phyloP scores from a whole-genome alignment of 2,888 invertebrate species.

The Neelides folsomi region DNA sequence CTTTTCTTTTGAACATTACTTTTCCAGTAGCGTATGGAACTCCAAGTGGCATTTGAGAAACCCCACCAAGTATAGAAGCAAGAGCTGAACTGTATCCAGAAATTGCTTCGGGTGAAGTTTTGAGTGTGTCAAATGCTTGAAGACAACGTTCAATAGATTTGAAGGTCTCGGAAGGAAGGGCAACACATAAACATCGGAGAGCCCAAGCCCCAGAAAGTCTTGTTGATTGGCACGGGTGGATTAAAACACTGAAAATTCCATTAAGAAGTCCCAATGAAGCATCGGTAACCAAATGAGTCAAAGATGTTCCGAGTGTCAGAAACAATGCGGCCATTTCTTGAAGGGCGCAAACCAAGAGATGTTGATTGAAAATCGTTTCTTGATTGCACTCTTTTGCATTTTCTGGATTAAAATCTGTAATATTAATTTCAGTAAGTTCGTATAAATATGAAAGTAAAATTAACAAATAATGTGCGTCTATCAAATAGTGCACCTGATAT shows the following conservation, averaged over 20 bases:
- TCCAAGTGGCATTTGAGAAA: constrained; percentile 75
- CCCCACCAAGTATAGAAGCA: constrained; percentile 84
- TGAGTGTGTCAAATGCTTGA: constrained; percentile 72
- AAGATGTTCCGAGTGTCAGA: constrained; percentile 83
- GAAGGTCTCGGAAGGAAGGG: constrained; percentile 67
- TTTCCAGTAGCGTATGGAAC: constrained; percentile 95
- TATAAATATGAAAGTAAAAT: too few relatives aligned
- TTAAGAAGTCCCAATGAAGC: constrained; percentile 63
- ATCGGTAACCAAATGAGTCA: constrained; percentile 77
- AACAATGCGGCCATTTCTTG: constrained; percentile 86
- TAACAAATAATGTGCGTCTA: too few relatives aligned
- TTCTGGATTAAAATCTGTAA: constrained; percentile 69
- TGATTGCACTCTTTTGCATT: constrained; percentile 83
- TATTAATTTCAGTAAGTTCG: not conserved
- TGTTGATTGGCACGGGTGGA: constrained; percentile 81
- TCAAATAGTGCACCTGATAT: too few relatives aligned
- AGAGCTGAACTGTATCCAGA: constrained; percentile 83
- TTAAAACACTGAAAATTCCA: constrained; percentile 66
- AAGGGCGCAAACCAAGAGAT: constrained; percentile 78
- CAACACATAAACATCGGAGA: constrained; percentile 76
- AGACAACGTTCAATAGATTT: constrained; percentile 45
- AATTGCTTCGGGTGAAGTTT: constrained; percentile 77
- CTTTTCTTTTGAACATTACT: constrained; percentile 42
- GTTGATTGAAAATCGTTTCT: constrained; percentile 79
- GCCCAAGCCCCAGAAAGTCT: constrained; percentile 91